Conservation (phyloP, 1,140 invertebrate genomes). For the Batillaria attramentaria region DNA sequence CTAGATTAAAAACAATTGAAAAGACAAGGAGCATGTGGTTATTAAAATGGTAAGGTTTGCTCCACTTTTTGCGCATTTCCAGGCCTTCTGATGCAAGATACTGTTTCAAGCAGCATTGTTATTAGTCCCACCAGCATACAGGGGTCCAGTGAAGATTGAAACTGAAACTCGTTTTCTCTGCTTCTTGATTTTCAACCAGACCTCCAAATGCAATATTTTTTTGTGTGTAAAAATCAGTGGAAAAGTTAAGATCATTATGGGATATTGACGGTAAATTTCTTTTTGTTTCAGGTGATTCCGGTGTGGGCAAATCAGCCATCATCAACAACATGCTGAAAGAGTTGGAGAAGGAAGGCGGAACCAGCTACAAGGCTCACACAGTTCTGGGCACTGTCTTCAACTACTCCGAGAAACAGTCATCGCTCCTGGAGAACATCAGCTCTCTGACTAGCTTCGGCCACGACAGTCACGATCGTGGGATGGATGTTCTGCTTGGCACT, state of each 20-base stretch:
- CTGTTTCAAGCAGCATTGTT: too few species aligned
- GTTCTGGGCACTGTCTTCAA: conserved; percentile 66
- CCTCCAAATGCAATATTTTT: too few species aligned
- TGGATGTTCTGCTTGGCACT: conserved; percentile 48
- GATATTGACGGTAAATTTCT: background rate
- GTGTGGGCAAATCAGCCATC: conserved; percentile 70
- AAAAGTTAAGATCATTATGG: background rate
- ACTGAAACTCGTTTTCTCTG: too few species aligned
- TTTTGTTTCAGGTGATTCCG: conserved; percentile 66
- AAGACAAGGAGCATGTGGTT: too few species aligned
- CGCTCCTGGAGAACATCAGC: conserved; percentile 66
- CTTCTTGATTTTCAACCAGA: too few species aligned
- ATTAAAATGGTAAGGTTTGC: too few species aligned
- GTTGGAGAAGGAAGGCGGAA: conserved; percentile 65
- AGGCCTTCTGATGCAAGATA: too few species aligned
- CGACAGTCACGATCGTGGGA: conserved; percentile 37
- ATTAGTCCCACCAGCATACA: too few species aligned
- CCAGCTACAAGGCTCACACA: conserved; percentile 59
- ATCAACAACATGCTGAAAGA: conserved; percentile 66
- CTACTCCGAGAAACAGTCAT: conserved; percentile 65
- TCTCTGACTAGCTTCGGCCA: conserved; percentile 60
- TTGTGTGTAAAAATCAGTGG: too few species aligned
- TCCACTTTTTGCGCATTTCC: too few species aligned
- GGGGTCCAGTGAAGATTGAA: too few species aligned
- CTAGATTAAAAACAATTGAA: too few species aligned